These are phyloP conservation scores for Bubo bubo DNA, from an alignment of 2,113 vertebrate species.

Conservation along the genomic window DNA sequence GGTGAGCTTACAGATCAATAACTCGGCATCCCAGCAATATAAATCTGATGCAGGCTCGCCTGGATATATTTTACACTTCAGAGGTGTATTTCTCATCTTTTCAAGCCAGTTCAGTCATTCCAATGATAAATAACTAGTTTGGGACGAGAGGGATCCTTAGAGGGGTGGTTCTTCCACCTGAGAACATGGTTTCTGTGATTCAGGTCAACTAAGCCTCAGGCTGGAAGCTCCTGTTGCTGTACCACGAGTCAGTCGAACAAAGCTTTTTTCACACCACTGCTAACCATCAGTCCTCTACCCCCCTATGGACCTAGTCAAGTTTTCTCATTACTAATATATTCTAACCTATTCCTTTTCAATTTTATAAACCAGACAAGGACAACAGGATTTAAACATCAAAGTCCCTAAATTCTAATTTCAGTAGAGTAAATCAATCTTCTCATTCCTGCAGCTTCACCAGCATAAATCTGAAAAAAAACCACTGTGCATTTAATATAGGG, in stretches of 20 bases:
- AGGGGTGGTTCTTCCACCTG: background rate
- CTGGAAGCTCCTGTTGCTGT: background rate
- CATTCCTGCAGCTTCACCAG: background rate
- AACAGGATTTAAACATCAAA: conserved; percentile 41
- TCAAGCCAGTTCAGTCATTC: background rate
- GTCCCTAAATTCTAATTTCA: conserved; percentile 13
- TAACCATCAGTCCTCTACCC: background rate
- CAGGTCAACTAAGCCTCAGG: background rate
- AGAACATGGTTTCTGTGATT: background rate
- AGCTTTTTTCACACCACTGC: background rate
- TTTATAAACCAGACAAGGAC: conserved; percentile 31
- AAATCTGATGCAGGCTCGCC: conserved; percentile 31
- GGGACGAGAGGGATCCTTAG: background rate
- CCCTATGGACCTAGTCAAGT: background rate
- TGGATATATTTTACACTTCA: conserved; percentile 54
- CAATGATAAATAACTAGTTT: background rate
- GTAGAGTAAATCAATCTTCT: background rate
- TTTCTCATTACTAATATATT: background rate
- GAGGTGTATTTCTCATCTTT: conserved; percentile 28
- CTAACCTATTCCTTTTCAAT: background rate
- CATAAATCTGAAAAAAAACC: background rate
- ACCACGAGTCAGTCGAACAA: background rate
- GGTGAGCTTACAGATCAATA: conserved; percentile 55
- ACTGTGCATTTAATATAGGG: background rate
- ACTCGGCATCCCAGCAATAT: conserved; percentile 27